A percentile compares a stretch with the other conserved stretches of the same genome.
These are phyloP conservation scores for Neosilurus mollespiculum DNA, from an alignment of 2,797 vertebrate genomes.

Conservation along the genomic window DNA sequence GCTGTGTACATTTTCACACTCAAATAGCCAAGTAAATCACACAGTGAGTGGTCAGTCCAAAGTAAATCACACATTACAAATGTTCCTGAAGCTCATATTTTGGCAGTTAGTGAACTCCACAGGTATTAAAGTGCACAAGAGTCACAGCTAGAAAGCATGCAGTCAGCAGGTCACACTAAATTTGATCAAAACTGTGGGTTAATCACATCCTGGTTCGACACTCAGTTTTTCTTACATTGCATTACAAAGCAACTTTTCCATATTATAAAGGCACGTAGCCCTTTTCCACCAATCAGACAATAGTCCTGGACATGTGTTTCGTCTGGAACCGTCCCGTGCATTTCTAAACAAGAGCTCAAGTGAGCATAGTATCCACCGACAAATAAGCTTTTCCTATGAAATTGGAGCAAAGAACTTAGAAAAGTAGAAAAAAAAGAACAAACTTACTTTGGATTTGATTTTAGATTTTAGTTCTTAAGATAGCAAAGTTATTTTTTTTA, in stretches of 20 bases:
- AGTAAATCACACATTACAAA: constrained; percentile 27
- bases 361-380: too few relatives aligned
- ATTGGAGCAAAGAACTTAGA: too few relatives aligned
- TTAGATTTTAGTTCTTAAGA: too few relatives aligned
- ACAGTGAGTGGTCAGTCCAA: constrained; percentile 16
- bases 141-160: background rate
- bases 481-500: too few relatives aligned
- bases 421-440: too few relatives aligned
- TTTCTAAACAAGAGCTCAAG: background rate
- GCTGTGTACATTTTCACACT: constrained; percentile 14
- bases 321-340: background rate
- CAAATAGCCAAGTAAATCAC: constrained; percentile 33
- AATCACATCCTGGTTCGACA: background rate
- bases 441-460: too few relatives aligned
- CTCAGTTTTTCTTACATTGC: too few relatives aligned
- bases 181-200: background rate
- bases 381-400: too few relatives aligned
- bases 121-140: constrained; percentile 23
- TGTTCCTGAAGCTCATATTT: constrained; percentile 1
- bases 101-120: constrained; percentile 34
- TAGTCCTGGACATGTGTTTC: background rate
- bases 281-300: background rate
- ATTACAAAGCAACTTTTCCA: background rate
- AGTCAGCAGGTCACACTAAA: background rate
- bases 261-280: background rate